These are phyloP conservation scores for Ianthella basta DNA, from an alignment of 37 sponge, comb jelly and placozoan species.

Conservation along the genomic window DNA sequence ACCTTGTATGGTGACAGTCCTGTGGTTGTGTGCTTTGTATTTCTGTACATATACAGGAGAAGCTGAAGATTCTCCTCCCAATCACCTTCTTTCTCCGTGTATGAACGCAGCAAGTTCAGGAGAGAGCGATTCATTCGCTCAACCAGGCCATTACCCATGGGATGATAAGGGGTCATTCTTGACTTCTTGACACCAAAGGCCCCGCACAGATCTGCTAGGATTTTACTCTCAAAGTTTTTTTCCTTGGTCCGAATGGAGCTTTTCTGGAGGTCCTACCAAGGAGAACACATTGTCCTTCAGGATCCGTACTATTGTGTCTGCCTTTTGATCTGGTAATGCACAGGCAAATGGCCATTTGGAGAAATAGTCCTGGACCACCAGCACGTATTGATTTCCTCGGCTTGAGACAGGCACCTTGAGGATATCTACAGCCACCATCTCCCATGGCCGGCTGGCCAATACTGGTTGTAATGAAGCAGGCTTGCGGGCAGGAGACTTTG, in stretches of 20 bases:
- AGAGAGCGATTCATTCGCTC: neutral
- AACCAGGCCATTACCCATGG: conserved; percentile 30
- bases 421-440: neutral
- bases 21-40: neutral
- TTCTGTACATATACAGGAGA: neutral
- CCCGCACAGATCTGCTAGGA: neutral
- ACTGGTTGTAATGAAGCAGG: conserved; percentile 29
- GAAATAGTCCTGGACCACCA: conserved; percentile 26
- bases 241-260: conserved; percentile 23
- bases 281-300: conserved; percentile 11
- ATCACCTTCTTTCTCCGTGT: neutral
- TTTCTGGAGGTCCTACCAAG: conserved; percentile 1
- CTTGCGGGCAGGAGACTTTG: conserved; percentile 10
- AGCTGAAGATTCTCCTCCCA: conserved; percentile 8
- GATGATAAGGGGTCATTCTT: conserved; percentile 4
- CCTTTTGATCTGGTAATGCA: conserved; percentile 13
- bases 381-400: conserved; percentile 12
- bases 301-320: neutral
- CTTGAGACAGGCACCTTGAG: conserved; percentile 18
- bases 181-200: conserved; percentile 26
- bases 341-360: conserved; percentile 20
- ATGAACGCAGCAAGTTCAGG: neutral
- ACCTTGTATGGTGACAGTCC: conserved; percentile 16
- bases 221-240: neutral
- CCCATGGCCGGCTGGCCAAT: conserved; percentile 20